Base-by-base conservation (phyloP, 2,888 invertebrate species). In the Epinotia demarniana region DNA sequence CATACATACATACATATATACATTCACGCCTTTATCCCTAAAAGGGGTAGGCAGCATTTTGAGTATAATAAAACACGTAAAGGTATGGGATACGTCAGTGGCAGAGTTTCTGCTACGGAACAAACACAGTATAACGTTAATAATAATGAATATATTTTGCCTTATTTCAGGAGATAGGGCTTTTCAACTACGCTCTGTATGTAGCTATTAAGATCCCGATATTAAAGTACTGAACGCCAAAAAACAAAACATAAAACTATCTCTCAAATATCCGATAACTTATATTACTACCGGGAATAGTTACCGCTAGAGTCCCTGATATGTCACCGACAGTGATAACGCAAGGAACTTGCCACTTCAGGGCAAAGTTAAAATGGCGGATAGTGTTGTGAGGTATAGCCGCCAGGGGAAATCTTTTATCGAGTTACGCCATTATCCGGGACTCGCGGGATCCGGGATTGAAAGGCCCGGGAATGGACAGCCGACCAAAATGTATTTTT, bases 341-440 rank as follows among this genome's bases (percentile, higher is more conserved):
- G 64, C 66, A 66, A 49, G 49, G 60, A 73, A 73, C 73, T 73
- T 73, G 60, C 66, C 73, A 73, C 69, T 73, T 72, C 72, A 60
- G 72, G 39, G 57, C 57, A 68, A 70, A 70, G 73, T 77, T 69
- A 64, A 74, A 61, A 72, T 69, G 75, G 76, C 61, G 77, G 69
- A 80, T 72, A 77, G 61, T 78, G 75, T 78, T 80, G 80, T 81
- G 81, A 85, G 80, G 81, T 84, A 87, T 85, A 79, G 83, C 79
- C 86, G 86, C 83, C 89, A 79, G 85, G 92, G 93, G 92, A 92
- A 92, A 92, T 92, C 91, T 92, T 91, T 92, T 91, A 92, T 92
- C 89, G 89, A 90, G 91, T 91, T 82, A 89, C 84, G 83, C 89
- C 88, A 92, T 92, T 92, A 91, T 85, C 73, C 64, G 43, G 39